Evolutionary conservation across 1,140 invertebrate species (phyloP).

Genomic region (Drosophila simulans): DNA sequence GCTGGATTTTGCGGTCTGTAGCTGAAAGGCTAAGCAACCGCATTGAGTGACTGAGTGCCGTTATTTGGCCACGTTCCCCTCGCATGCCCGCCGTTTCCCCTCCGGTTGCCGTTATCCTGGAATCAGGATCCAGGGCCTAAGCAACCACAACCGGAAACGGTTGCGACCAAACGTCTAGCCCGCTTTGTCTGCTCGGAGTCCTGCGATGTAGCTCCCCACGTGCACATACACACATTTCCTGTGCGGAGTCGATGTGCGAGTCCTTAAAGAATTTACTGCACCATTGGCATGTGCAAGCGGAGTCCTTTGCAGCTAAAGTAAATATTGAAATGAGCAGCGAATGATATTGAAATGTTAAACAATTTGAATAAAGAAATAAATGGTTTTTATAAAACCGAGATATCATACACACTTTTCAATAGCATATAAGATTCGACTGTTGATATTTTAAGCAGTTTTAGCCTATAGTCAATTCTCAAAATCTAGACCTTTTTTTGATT

Average conservation of each 20-base stretch:
- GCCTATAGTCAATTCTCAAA: neutral
- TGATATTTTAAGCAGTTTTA: too few relatives aligned
- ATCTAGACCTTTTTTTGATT: too few relatives aligned
- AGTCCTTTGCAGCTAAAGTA: neutral
- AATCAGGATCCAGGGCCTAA: conserved; percentile 39
- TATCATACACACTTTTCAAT: too few relatives aligned
- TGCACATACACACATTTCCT: conserved; percentile 18
- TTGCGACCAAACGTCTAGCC: conserved; percentile 44
- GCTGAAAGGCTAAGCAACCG: conserved; percentile 67
- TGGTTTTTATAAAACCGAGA: too few relatives aligned
- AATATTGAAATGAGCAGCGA: conserved; percentile 27
- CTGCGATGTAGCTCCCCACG: conserved; percentile 15
- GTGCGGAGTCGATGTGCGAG: conserved; percentile 25
- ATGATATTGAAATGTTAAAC: conserved; percentile 1
- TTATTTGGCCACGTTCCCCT: conserved; percentile 36
- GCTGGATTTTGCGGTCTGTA: conserved; percentile 66
- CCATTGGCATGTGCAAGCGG: conserved; percentile 11
- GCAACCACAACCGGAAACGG: conserved; percentile 62
- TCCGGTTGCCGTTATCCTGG: conserved; percentile 13
- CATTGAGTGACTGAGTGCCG: conserved; percentile 53
- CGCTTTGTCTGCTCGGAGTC: conserved; percentile 43
- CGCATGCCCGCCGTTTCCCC: neutral
- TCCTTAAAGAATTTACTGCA: conserved; percentile 46
- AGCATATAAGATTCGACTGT: too few relatives aligned
- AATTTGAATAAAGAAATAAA: neutral